phyloP scores from a whole-genome alignment of 92 coral and sea anemone genomes.

The Desmophyllum pertusum region DNA sequence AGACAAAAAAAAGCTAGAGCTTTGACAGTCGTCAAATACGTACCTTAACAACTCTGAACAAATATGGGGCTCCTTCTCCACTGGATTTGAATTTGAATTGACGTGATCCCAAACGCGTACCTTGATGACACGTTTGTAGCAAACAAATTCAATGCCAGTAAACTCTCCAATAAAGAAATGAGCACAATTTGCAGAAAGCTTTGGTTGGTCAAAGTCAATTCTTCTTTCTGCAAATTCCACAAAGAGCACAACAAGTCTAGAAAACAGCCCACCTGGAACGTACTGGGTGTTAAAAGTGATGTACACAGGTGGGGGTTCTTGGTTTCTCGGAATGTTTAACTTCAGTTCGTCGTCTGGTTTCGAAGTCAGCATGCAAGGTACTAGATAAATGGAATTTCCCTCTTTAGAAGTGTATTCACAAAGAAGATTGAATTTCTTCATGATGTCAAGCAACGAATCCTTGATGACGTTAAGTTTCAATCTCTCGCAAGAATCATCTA shows the following conservation, averaged over 20 bases:
- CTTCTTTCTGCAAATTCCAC: neutral
- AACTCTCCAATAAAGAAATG: neutral
- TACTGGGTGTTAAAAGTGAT: too few relatives aligned
- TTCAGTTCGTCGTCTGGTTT: neutral
- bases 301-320: neutral
- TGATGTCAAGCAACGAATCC: neutral
- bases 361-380: neutral
- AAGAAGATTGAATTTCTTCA: slow-evolving; percentile 16
- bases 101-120: neutral
- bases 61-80: neutral
- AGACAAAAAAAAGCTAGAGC: neutral
- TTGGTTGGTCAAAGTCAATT: neutral
- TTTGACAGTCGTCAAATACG: neutral
- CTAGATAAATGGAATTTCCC: neutral
- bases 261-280: neutral
- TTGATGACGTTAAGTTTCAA: neutral
- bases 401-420: neutral
- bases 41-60: neutral
- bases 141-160: neutral
- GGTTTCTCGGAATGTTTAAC: neutral
- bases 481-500: neutral
- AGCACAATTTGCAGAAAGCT: neutral
- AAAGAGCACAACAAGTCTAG: neutral
- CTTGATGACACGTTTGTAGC: neutral
- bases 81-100: neutral